Conservation (phyloP, 2,888 invertebrate species). For the Himalopsyche anomala region DNA sequence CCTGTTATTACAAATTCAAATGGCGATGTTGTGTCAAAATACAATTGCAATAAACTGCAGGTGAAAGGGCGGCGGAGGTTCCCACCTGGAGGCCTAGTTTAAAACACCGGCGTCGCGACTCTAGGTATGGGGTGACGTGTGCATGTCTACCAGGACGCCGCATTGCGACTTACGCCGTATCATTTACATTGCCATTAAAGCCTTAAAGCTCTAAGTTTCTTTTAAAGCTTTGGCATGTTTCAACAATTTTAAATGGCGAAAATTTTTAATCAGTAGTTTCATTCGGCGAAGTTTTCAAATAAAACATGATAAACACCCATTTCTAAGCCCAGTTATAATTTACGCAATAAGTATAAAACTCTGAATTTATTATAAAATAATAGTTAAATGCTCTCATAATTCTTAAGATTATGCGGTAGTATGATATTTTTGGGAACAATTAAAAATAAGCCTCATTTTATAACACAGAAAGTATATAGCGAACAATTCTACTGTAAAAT, state of each 20-base stretch:
- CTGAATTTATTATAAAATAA: too few relatives aligned
- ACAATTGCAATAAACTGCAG: slow-evolving; percentile 30
- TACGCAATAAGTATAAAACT: too few relatives aligned
- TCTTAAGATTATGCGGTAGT: too few relatives aligned
- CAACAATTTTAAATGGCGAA: slow-evolving; percentile 1
- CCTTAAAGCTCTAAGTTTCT: slow-evolving; percentile 27
- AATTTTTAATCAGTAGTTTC: slow-evolving; percentile 9
- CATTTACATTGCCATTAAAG: slow-evolving; percentile 34
- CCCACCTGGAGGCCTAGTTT: slow-evolving; percentile 26
- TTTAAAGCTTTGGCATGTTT: slow-evolving; percentile 23
- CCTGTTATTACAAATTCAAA: slow-evolving; percentile 28
- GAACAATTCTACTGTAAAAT: too few relatives aligned
- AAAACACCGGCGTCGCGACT: not conserved
- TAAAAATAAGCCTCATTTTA: too few relatives aligned
- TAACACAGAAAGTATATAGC: too few relatives aligned
- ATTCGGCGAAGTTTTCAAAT: not conserved
- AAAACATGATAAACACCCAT: slow-evolving; percentile 14
- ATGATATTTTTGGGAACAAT: too few relatives aligned
- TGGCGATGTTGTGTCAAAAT: not conserved
- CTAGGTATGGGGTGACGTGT: slow-evolving; percentile 23
- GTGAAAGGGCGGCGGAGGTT: slow-evolving; percentile 2
- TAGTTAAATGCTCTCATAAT: too few relatives aligned
- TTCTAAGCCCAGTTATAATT: not conserved
- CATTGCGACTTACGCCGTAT: slow-evolving; percentile 30
- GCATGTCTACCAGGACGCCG: slow-evolving; percentile 26